These are phyloP conservation scores for Yponomeuta sedellus DNA, from an alignment of 2,888 invertebrate species.

Conservation along the genomic window DNA sequence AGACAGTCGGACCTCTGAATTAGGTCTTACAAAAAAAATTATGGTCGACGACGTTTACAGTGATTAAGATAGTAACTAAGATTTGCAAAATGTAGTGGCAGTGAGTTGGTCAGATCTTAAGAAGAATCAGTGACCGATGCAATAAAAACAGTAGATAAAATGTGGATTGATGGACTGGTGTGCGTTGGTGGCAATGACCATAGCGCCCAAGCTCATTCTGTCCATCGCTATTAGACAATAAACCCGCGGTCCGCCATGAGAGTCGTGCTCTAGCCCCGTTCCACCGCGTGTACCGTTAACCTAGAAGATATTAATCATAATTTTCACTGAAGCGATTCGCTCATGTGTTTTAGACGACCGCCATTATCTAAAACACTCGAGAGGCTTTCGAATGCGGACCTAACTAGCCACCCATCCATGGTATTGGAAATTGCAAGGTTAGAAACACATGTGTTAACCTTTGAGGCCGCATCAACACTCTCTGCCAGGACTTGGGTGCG, in stretches of 20 bases:
- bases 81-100: too few species aligned
- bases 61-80: too few species aligned
- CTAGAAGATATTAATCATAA: conserved; percentile 67
- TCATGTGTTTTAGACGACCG: conserved; percentile 66
- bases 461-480: too few species aligned
- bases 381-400: conserved; percentile 28
- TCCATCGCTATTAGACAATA: not conserved
- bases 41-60: too few species aligned
- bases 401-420: not conserved
- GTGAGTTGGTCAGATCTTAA: too few species aligned
- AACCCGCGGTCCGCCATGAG: not conserved
- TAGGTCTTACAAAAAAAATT: too few species aligned
- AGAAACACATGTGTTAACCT: conserved; percentile 10
- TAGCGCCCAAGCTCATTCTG: not conserved
- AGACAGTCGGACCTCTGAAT: too few species aligned
- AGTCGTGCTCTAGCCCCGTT: conserved; percentile 11
- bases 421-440: conserved; percentile 12
- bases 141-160: too few species aligned
- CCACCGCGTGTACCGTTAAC: conserved; percentile 19
- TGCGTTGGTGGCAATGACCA: not conserved
- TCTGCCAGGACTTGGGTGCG: too few species aligned
- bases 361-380: conserved; percentile 55
- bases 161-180: not conserved
- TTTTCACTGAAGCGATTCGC: conserved; percentile 59
- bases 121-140: too few species aligned